Percentiles rank a stretch among this genome's conserved stretches.
Evolutionary conservation across 2,888 invertebrate species (phyloP).

Genomic region (Chalcis sispes): DNA sequence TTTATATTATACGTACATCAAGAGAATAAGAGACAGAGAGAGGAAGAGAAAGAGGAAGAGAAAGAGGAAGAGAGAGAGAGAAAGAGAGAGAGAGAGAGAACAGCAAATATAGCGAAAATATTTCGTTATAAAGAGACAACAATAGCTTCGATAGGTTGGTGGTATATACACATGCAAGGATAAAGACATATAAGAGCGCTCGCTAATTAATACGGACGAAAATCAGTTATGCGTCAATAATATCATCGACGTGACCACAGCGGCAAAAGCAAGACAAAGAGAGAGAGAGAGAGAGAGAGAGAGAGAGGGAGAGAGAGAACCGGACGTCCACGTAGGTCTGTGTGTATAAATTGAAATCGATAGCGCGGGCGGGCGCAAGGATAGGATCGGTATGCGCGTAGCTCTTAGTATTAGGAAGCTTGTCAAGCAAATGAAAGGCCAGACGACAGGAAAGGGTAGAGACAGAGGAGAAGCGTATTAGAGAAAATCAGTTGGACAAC

Average conservation of each 20-base stretch:
- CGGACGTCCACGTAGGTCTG: too few species aligned
- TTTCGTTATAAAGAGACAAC: constrained; percentile 4
- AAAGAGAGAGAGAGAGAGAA: too few species aligned
- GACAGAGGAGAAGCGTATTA: constrained; percentile 28
- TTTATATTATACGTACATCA: too few species aligned
- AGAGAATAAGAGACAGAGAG: too few species aligned
- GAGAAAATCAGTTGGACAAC: constrained; percentile 55
- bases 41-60: too few species aligned
- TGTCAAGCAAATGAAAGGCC: constrained; percentile 52
- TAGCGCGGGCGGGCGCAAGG: constrained; percentile 12
- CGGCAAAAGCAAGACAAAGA: too few species aligned
- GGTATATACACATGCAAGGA: too few species aligned
- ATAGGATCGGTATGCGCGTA: constrained; percentile 18
- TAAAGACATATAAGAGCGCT: constrained; percentile 18
- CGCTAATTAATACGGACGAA: background rate
- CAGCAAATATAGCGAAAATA: background rate
- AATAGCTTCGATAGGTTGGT: background rate
- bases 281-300: background rate
- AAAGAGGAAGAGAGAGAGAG: too few species aligned
- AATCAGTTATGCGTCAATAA: constrained; percentile 43
- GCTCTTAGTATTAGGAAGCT: constrained; percentile 35
- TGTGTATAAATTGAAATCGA: constrained; percentile 49
- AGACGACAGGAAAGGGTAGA: constrained; percentile 46
- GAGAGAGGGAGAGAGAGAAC: too few species aligned
- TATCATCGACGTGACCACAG: background rate